phyloP scores from a whole-genome alignment of 2,888 invertebrate species.

The Caenorhabditis uteleia region DNA sequence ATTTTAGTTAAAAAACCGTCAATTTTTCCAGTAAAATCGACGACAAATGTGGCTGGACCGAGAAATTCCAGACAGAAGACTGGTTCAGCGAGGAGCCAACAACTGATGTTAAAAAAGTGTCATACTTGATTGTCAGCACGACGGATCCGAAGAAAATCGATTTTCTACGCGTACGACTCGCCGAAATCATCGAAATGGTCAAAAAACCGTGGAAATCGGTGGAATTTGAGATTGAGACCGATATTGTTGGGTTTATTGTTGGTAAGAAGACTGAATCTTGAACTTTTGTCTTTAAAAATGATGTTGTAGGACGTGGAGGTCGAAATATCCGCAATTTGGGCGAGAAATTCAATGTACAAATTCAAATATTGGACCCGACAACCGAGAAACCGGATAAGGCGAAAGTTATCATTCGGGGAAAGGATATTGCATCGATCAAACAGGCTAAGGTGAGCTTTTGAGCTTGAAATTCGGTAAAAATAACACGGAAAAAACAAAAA shows the following conservation, averaged over 20 bases:
- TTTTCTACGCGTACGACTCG: constrained; percentile 16
- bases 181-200: constrained; percentile 24
- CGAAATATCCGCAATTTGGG: constrained; percentile 17
- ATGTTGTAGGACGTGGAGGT: constrained; percentile 17
- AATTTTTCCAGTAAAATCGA: too few relatives aligned
- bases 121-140: constrained; percentile 18
- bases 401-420: constrained; percentile 13
- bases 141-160: constrained; percentile 10
- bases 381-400: constrained; percentile 19
- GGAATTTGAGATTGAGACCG: constrained; percentile 20
- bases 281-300: too few relatives aligned
- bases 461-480: too few relatives aligned
- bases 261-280: too few relatives aligned
- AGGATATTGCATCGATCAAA: constrained; percentile 16
- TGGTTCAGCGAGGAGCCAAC: too few relatives aligned
- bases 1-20: too few relatives aligned
- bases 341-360: constrained; percentile 23
- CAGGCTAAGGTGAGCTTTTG: constrained; percentile 14
- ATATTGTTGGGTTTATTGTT: constrained; percentile 28
- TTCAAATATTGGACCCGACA: constrained; percentile 23
- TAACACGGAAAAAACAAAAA: too few relatives aligned
- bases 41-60: too few relatives aligned
- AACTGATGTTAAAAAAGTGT: too few relatives aligned
- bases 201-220: constrained; percentile 13
- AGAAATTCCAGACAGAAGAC: too few relatives aligned